Base-by-base conservation (phyloP, 2,797 vertebrate genomes). In the Coregonus sp. region DNA sequence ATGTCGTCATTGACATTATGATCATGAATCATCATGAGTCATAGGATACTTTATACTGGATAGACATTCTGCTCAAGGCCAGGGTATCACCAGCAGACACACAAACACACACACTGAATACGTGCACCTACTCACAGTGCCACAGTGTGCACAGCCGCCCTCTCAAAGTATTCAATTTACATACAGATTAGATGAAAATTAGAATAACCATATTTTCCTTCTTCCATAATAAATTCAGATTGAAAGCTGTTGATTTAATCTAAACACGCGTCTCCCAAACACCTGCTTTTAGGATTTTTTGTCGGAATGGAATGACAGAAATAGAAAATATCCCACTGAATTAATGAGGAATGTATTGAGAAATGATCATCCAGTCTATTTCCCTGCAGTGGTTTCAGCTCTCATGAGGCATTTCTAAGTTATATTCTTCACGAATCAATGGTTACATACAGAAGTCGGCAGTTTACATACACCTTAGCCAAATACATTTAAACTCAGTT, bases 201-300 rank as follows among this genome's bases (percentile, higher is more conserved):
- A 84, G 86, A 88, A 86, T 76, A 74, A 81, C 80, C 80, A 73
- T 71, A 78, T 84, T 85, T 88, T 81, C 83, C 74, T 78, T 91
- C 82, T 82, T 76, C 81, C 78, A 63, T 88, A 88, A 92, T 90
- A 84, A 89, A 90, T 90, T 81, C 87, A 89, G 90, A 92, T 89
- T 88, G 88, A 88, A 87, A 86, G 86, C 86, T 81, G 85, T 84
- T 82, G 84, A 87, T 89, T 86, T 74, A 72, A 31, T 85, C 82
- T 72, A 81, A 86, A 88, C 85, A 87, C 86, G 85, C 78, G 25
- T 70, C 78, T 69, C 75, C 71, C 87, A 87, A 89, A 90, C 89
- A 84, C 78, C 81, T 56, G 77, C 68, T 78, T 63, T 72, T 79
- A 80, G 79, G 76, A 84, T 84, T 33, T 83, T 77, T 77, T 61